Percentiles rank a stretch among this genome's conserved stretches.
Conservation (phyloP, 2,888 invertebrate genomes). For the Epicampocera succincta region DNA sequence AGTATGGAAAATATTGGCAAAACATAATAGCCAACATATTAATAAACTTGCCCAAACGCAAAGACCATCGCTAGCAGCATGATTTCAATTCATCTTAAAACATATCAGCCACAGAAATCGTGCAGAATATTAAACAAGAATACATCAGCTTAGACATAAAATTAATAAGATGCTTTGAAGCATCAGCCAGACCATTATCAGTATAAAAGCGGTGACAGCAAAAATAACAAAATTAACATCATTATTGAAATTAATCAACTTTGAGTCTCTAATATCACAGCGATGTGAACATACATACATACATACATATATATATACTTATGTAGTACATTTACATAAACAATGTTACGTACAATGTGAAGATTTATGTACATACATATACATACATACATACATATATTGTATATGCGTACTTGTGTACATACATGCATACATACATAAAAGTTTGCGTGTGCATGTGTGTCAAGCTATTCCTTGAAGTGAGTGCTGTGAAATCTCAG, state of each 20-base stretch:
- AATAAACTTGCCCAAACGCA: neutral
- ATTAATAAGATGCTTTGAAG: conserved; percentile 70
- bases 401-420: no score
- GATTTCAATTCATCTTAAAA: neutral
- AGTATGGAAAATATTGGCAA: conserved; percentile 15
- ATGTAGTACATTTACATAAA: no score
- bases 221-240: conserved; percentile 43
- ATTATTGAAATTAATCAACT: neutral
- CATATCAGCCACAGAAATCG: conserved; percentile 1
- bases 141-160: conserved; percentile 69
- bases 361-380: no score
- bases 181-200: conserved; percentile 69
- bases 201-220: neutral
- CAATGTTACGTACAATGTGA: no score
- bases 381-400: no score
- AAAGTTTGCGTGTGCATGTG: neutral
- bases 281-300: conserved; percentile 18
- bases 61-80: neutral
- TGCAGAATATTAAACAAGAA: conserved; percentile 1
- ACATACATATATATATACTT: no score
- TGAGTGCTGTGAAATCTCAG: neutral
- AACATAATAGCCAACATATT: conserved; percentile 19
- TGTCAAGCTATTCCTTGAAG: no score
- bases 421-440: no score
- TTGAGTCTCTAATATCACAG: conserved; percentile 32